Evolutionary conservation across 2,888 invertebrate species (phyloP).

Genomic region (Petrophora chlorosata): DNA sequence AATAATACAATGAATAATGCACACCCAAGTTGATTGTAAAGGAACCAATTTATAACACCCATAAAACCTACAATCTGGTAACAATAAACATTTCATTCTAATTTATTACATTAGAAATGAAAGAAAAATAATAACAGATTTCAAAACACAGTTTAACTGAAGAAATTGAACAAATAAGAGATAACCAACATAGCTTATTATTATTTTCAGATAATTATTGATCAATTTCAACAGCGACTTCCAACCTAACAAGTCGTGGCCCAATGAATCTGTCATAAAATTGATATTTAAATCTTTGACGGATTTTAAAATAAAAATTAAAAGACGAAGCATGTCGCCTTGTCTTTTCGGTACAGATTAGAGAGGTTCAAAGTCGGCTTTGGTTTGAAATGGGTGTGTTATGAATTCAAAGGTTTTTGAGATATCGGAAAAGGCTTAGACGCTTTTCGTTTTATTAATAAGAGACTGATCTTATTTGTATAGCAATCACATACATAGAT

Average conservation of each 20-base stretch:
- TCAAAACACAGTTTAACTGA: too few species aligned
- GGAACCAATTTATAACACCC: too few species aligned
- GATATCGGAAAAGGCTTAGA: neutral
- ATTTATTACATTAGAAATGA: too few species aligned
- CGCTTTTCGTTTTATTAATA: neutral
- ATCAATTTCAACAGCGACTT: slow-evolving; percentile 9
- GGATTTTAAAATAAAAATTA: slow-evolving; percentile 38
- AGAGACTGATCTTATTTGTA: too few species aligned
- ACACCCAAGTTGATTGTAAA: too few species aligned
- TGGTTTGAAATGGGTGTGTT: slow-evolving; percentile 30
- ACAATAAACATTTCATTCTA: too few species aligned
- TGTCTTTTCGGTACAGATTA: slow-evolving; percentile 37
- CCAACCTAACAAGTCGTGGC: slow-evolving; percentile 22
- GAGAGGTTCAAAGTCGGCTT: slow-evolving; percentile 36
- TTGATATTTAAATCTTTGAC: slow-evolving; percentile 47
- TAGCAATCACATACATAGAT: too few species aligned
- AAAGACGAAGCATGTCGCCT: slow-evolving; percentile 31
- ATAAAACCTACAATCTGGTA: too few species aligned
- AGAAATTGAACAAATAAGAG: neutral
- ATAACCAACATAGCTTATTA: too few species aligned
- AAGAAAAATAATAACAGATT: too few species aligned
- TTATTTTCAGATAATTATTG: neutral
- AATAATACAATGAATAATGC: too few species aligned
- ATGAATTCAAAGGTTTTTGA: slow-evolving; percentile 11
- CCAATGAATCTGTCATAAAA: slow-evolving; percentile 43